Conservation (phyloP, 2,113 vertebrate species). For the Mormoops blainvillei region DNA sequence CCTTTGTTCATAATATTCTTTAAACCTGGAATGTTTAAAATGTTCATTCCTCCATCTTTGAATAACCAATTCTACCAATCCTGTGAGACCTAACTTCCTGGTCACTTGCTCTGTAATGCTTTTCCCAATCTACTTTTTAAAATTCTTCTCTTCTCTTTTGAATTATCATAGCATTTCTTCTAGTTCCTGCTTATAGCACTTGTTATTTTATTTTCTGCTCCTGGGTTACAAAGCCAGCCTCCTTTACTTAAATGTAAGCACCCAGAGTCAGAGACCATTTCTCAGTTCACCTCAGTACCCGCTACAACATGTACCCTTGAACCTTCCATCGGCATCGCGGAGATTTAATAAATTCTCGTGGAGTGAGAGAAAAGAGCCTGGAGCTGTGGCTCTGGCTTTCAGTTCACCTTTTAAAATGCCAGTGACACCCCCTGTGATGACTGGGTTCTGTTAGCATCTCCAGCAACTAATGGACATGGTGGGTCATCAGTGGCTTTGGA, state of each 20-base stretch:
- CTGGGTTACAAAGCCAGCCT: neutral
- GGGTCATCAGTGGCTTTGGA: slow-evolving; percentile 20
- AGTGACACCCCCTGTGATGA: neutral
- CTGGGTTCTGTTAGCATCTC: neutral
- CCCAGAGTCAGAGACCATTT: neutral
- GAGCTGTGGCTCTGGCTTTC: neutral
- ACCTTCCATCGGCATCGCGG: neutral
- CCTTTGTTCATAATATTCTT: neutral
- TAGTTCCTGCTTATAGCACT: neutral
- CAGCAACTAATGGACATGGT: slow-evolving; percentile 18
- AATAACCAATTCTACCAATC: neutral
- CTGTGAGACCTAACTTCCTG: neutral
- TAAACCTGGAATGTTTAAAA: neutral
- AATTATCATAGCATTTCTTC: neutral
- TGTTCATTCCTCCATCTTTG: neutral
- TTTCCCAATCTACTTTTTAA: neutral
- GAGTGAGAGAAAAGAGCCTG: neutral
- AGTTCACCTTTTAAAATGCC: slow-evolving; percentile 6
- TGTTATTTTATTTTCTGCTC: neutral
- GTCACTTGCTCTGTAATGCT: neutral
- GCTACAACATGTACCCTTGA: accelerated
- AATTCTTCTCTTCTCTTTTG: neutral
- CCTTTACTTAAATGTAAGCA: neutral
- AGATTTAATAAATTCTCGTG: neutral
- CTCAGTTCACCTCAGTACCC: neutral